Base-by-base conservation (phyloP, 2,888 invertebrate species). In the Callyntrura sp. region DNA sequence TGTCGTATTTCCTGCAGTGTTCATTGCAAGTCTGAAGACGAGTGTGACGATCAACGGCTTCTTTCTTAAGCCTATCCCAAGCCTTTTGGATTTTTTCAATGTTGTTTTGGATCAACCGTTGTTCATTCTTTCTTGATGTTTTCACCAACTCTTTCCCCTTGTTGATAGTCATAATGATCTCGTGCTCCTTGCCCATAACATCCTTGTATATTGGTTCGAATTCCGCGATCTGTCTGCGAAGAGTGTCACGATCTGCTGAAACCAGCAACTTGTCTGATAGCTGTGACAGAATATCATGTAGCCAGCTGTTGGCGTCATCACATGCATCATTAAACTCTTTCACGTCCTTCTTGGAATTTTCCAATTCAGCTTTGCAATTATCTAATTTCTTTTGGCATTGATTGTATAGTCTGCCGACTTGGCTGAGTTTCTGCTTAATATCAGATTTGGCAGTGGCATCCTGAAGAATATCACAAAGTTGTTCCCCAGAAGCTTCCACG, bases 381-480 rank as follows among this genome's bases (percentile, higher is more conserved):
- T 98, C 98, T 14, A 98, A 95, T 95, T 98, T 98, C 95, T 98
- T 96, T 94, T 98, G 98, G 93, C 98, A 95, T 82, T 97, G 97
- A 94, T 97, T 97, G 94, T 98, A 98, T 94, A 98, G 97, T 78
- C 98, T 96, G 23, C 97, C 98, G n/a, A 98, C 96, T 1, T 97
- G 97, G 0, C 97, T 96, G 85, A 99, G 95, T 94, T 98, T 98
- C 92, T 96, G 96, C 95, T 97, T 97, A 70, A 99, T 98, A 95
- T 99, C 99, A 68, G 98, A 97, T 81, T 97, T 96, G 0, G 98
- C 97, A 0, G 98, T 97, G 0, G 98, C 97, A 95, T 99, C 99
- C 28, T 98, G 97, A 55, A 99, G 95, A 48, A 98, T 98, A 84
- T 97, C 97, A 94, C 97, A 97, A 0, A 99, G 95, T 45, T 97